A percentile compares a stretch with the other conserved stretches of the same genome.
These are phyloP conservation scores for Xenops minutus DNA, from an alignment of 2,797 vertebrate genomes.

Conservation along the genomic window DNA sequence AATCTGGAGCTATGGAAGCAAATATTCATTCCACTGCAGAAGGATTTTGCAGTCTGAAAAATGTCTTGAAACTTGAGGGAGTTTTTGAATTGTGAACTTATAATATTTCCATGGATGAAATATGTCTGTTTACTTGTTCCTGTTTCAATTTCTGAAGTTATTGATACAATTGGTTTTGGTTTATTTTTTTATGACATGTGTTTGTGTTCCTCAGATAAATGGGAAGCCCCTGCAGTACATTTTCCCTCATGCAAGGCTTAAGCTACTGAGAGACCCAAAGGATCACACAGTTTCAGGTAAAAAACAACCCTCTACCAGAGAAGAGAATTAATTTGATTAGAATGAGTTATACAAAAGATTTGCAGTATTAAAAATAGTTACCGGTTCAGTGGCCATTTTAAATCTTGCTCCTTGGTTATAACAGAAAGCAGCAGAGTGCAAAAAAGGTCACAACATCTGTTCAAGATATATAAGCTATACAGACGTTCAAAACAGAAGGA, in stretches of 20 bases:
- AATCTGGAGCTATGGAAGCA: not conserved
- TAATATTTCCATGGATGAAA: not conserved
- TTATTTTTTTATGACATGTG: constrained; percentile 25
- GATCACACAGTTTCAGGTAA: constrained; percentile 97
- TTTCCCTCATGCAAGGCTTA: constrained; percentile 90
- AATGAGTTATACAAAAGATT: not conserved
- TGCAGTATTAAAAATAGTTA: not conserved
- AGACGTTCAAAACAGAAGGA: not conserved
- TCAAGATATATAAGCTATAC: not conserved
- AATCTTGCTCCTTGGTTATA: not conserved
- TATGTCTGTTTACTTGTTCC: not conserved
- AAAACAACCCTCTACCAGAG: not conserved
- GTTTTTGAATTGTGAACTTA: not conserved
- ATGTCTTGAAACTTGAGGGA: not conserved
- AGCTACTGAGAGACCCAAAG: constrained; percentile 89
- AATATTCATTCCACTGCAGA: not conserved
- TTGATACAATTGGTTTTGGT: not conserved
- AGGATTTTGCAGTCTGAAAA: not conserved
- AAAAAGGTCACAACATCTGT: constrained; percentile 1
- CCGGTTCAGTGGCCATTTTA: not conserved
- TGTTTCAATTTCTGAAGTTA: not conserved
- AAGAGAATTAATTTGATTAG: not conserved
- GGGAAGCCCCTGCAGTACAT: constrained; percentile 88
- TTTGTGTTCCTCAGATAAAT: constrained; percentile 82
- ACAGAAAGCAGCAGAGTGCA: not conserved